Evolutionary conservation across 2,888 invertebrate species (phyloP), one percentile per base, ranked within the genome.

Genomic region (Phania funesta): DNA sequence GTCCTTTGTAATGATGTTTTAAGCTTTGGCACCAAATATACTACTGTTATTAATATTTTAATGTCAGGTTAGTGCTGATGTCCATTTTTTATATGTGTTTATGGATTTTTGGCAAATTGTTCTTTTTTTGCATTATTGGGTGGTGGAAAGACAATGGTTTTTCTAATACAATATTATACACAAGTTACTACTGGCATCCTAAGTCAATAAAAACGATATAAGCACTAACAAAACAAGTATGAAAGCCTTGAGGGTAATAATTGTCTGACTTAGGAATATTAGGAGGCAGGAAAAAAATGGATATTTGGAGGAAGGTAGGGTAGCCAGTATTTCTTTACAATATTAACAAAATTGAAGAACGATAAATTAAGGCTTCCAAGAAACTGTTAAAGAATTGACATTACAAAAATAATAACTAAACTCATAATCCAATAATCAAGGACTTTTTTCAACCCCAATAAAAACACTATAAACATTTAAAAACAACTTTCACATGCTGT

Each of bases 11-110:
- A 71, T 58, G 48, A 64, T 71, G 64, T 71, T 64, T 48, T 71
- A 71, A 38, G 77, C 68, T 29, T 38, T 56, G 78, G 81, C 81
- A 68, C 74, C 74, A 82, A 74, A 64, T 78, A 56, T 62, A 44
- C 78, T 82, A 26, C 48, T 64, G 32, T 82, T 82, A 82, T 82
- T 82, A 82, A 74, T 77, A 74, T 81, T 81, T 77, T 77, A 81
- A 81, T 81, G 81, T 81, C 81, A 81, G 81, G 81, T 81, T 81
- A 38, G 48, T 67, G 71, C 20, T 73, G 65, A 50, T 56, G 29
- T 65, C 26, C 38, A 46, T 78, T 44, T 32, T 50, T n/a, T 22
- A 16, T 18, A 7, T 7, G 2, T 50, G 24, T 50, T 35, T 6
- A n/a, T 29, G 8, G 3, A 22, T 7, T 56, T 35, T 70, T n/a